Conservation (phyloP, 2,113 vertebrate genomes). For the Xenopus laevis region DNA sequence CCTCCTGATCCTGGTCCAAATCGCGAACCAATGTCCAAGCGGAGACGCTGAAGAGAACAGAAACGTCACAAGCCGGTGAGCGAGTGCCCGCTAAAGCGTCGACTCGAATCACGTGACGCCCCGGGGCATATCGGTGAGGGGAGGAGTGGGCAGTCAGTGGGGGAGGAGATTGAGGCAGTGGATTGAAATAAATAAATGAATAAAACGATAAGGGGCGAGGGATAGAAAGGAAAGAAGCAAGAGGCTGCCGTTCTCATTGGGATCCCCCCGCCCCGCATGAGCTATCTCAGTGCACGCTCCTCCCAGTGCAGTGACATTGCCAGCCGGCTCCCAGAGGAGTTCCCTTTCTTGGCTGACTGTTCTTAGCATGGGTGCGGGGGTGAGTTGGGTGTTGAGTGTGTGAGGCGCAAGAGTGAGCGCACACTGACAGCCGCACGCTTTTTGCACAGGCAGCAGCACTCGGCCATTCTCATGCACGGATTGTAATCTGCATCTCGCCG, state of each 20-base stretch:
- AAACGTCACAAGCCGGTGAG: constrained; percentile 15
- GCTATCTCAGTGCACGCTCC: constrained; percentile 37
- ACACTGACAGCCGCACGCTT: neutral
- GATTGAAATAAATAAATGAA: neutral
- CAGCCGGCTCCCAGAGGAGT: neutral
- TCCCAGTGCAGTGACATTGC: constrained; percentile 19
- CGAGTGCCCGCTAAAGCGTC: neutral
- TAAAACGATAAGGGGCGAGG: neutral
- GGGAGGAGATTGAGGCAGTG: constrained; percentile 38
- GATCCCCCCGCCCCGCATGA: constrained; percentile 10
- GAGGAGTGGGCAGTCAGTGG: constrained; percentile 48
- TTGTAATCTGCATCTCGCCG: neutral
- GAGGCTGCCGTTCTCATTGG: neutral
- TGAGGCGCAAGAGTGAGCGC: neutral
- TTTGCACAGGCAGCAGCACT: neutral
- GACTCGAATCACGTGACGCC: constrained; percentile 23
- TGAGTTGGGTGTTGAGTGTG: neutral
- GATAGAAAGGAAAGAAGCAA: no score
- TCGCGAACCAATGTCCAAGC: constrained; percentile 14
- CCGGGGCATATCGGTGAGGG: constrained; percentile 35
- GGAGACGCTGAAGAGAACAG: constrained; percentile 15
- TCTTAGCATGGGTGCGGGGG: neutral
- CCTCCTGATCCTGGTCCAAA: constrained; percentile 10
- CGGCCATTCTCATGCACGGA: neutral
- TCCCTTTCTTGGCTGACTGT: neutral